Conservation (phyloP, 1,140 invertebrate genomes). For the Muscidifurax raptorellus region DNA sequence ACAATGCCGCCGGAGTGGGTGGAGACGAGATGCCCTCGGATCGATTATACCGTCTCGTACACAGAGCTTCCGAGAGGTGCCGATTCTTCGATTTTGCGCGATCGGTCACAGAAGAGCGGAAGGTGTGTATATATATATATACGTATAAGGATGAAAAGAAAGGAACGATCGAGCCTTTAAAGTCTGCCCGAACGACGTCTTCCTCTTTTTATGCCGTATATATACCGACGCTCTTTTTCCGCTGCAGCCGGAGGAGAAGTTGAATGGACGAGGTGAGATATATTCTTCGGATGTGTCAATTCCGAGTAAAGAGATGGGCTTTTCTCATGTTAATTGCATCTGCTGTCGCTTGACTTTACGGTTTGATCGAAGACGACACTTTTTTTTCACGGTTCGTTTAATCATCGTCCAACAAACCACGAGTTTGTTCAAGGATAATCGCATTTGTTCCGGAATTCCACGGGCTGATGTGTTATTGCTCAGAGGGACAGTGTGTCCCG, state of each 20-base stretch:
- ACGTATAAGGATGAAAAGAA: too few relatives aligned
- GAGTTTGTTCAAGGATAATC: background rate
- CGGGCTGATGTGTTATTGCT: too few relatives aligned
- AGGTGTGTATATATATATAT: background rate
- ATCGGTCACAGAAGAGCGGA: background rate
- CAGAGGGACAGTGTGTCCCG: too few relatives aligned
- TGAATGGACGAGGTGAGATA: slow-evolving; percentile 23
- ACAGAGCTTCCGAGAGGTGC: background rate
- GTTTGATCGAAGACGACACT: background rate
- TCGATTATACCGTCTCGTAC: slow-evolving; percentile 21
- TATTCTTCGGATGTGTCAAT: slow-evolving; percentile 37
- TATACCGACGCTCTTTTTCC: background rate
- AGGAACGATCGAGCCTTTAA: slow-evolving; percentile 31
- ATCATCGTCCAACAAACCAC: too few relatives aligned
- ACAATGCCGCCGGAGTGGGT: slow-evolving; percentile 50
- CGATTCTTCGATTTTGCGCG: slow-evolving; percentile 21
- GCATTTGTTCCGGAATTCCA: background rate
- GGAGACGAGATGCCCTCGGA: slow-evolving; percentile 32
- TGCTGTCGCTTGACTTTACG: background rate
- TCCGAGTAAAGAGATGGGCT: slow-evolving; percentile 22
- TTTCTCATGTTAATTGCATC: slow-evolving; percentile 36
- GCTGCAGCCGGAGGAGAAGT: background rate
- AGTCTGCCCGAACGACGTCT: background rate
- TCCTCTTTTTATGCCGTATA: background rate
- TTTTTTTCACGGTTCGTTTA: background rate